phyloP scores from a whole-genome alignment of 2,888 invertebrate species.

The Sepiola atlantica region DNA sequence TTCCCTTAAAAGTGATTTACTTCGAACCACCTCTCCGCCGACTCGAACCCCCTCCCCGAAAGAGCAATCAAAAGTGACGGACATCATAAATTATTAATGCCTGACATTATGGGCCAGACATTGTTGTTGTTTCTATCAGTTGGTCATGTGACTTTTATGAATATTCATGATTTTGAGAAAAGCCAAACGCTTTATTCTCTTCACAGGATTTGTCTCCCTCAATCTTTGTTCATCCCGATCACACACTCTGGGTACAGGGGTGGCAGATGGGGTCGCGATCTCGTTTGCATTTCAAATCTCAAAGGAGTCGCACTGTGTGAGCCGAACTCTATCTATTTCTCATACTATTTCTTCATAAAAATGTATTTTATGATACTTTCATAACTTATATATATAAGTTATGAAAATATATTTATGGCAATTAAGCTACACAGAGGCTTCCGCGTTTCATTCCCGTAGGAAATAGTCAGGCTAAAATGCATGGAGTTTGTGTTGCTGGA shows the following conservation, averaged over 20 bases:
- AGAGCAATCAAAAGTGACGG: neutral
- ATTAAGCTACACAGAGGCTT: no score
- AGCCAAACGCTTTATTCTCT: neutral
- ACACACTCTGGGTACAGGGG: neutral
- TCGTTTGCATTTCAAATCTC: neutral
- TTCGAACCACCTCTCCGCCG: neutral
- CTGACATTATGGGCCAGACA: neutral
- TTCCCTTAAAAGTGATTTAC: neutral
- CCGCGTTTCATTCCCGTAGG: no score
- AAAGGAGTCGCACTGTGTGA: neutral
- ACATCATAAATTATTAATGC: conserved; percentile 12
- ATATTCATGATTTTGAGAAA: neutral
- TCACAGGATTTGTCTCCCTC: neutral
- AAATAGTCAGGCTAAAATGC: no score
- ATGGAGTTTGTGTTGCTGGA: no score
- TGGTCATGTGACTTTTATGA: neutral
- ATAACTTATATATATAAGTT: no score
- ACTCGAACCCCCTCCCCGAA: neutral
- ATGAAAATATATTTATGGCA: no score
- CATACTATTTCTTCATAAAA: neutral
- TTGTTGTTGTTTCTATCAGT: neutral
- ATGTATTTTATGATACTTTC: no score
- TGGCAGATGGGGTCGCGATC: neutral
- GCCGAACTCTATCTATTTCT: neutral
- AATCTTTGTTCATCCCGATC: neutral